Conservation (phyloP, 2,888 invertebrate species). For the Ditula angustiorana region DNA sequence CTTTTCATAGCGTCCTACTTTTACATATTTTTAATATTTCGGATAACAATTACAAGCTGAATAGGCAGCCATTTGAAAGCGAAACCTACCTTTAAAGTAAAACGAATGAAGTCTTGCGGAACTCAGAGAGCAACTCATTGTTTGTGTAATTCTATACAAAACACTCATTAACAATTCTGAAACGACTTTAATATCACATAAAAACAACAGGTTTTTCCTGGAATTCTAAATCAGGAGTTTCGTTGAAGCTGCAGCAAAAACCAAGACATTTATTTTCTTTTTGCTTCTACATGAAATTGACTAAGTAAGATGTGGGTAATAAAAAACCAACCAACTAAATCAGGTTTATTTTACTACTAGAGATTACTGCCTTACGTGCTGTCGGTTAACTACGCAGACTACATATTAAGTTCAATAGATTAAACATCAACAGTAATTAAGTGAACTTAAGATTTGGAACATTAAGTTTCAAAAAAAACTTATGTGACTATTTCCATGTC, state of each 20-base stretch:
- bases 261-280: conserved; percentile 7
- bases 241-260: not conserved
- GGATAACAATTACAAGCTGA: not conserved
- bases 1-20: too few species aligned
- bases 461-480: not conserved
- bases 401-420: not conserved
- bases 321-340: conserved; percentile 28
- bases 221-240: not conserved
- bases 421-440: not conserved
- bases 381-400: conserved; percentile 2
- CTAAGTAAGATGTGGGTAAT: conserved; percentile 12
- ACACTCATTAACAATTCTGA: not conserved
- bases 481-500: not conserved
- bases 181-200: not conserved
- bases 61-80: not conserved
- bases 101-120: not conserved
- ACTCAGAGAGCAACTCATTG: not conserved
- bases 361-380: conserved; percentile 28
- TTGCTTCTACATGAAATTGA: conserved; percentile 9
- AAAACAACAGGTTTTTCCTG: not conserved
- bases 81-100: not conserved
- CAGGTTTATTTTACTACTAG: conserved; percentile 30
- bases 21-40: not conserved
- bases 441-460: not conserved
- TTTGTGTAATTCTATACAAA: not conserved